Percentiles rank a stretch among this genome's conserved stretches.
phyloP scores from a whole-genome alignment of 2,888 invertebrate species.

The Amblyjoppa proteus region DNA sequence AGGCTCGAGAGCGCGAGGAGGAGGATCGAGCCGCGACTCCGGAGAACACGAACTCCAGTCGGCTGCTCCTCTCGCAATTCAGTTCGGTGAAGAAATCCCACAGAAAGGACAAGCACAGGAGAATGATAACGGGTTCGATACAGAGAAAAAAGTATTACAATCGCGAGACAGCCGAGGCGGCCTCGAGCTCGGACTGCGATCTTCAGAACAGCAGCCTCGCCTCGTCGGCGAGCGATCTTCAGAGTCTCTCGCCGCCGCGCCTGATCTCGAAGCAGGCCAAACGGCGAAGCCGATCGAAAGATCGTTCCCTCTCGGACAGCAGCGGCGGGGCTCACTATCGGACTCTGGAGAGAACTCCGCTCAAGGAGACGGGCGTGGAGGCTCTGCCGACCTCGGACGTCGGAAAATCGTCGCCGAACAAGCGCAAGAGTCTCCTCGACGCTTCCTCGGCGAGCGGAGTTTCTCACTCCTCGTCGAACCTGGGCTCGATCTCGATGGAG shows the following conservation, averaged over 20 bases:
- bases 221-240: constrained; percentile 33
- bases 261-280: constrained; percentile 21
- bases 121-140: constrained; percentile 64
- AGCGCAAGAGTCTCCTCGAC: constrained; percentile 55
- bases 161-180: constrained; percentile 54
- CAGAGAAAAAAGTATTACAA: constrained; percentile 69
- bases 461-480: constrained; percentile 30
- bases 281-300: constrained; percentile 6
- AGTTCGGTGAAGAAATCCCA: constrained; percentile 81
- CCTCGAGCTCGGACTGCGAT: constrained; percentile 53
- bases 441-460: constrained; percentile 14
- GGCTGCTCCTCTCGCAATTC: constrained; percentile 77
- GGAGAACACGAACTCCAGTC: constrained; percentile 80
- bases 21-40: constrained; percentile 77
- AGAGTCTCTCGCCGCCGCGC: constrained; percentile 16
- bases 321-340: constrained; percentile 45
- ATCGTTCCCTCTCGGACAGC: constrained; percentile 43
- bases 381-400: constrained; percentile 28
- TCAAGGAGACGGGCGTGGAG: constrained; percentile 39
- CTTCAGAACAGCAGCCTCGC: constrained; percentile 35
- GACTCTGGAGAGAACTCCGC: constrained; percentile 35
- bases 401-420: constrained; percentile 63
- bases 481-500: constrained; percentile 55
- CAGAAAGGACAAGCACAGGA: constrained; percentile 78
- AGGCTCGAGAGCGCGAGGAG: constrained; percentile 17